Evolutionary conservation across 1,140 invertebrate species (phyloP), one percentile per base, ranked within the genome.

Genomic region (Papilio glaucus): DNA sequence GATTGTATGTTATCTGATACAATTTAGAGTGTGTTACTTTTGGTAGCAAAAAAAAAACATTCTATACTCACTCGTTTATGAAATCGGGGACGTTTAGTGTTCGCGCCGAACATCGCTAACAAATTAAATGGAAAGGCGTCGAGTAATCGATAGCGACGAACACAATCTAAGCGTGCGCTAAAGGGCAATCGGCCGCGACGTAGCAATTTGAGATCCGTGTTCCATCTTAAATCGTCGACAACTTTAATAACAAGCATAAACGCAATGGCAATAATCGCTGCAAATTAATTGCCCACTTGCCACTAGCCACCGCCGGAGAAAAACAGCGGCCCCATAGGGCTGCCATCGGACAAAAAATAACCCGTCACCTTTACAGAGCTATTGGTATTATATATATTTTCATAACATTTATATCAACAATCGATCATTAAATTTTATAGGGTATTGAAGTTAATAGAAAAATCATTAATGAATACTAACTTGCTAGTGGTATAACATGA

Each of bases 151-250:
- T 80, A 63, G 72, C 80, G 72, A 78, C 76, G 76, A 79, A 78
- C 78, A 81, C 82, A 86, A 86, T 86, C 82, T 85, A 85, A 86
- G 77, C 80, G 79, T 77, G 82, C 73, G 81, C 74, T 74, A 81
- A 86, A 84, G 77, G 12, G 78, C 84, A 89, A 87, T 90, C 82
- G 83, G 78, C 68, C 86, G 83, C 72, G 80, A 87, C 85, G 77
- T 74, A 70, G 78, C 86, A 89, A 89, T 92, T 89, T 88, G 76
- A 87, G 79, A 84, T 72, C 67, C 87, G 75, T 90, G 85, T 89
- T 84, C 82, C 82, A 84, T 85, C 85, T 89, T 87, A 88, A 92
- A 87, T 89, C 88, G 89, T 87, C 84, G 83, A 87, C 87, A 90
- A 86, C 78, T 87, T 85, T 86, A 88, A 88, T 85, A 89, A 88